These are phyloP conservation scores for Endotricha flammealis DNA, from an alignment of 2,888 invertebrate species.

Conservation along the genomic window DNA sequence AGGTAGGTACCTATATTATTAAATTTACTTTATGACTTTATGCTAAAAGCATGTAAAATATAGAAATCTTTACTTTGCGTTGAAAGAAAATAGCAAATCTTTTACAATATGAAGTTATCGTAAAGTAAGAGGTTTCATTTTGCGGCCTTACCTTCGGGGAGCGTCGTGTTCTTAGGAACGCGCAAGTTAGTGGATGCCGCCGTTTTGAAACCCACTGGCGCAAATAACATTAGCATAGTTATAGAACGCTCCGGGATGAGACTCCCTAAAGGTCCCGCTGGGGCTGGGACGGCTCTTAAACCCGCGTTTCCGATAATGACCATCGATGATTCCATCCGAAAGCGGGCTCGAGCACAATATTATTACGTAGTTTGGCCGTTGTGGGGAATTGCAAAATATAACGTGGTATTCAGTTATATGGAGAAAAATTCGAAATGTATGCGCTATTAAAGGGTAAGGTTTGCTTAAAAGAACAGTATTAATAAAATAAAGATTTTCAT, in stretches of 20 bases:
- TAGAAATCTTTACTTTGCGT: background rate
- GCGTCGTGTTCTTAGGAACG: conserved; percentile 45
- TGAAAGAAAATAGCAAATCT: conserved; percentile 9
- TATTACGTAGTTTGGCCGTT: conserved; percentile 69
- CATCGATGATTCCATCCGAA: conserved; percentile 74
- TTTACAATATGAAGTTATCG: conserved; percentile 10
- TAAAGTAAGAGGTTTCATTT: conserved; percentile 33
- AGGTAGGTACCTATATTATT: too few species aligned
- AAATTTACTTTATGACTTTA: too few species aligned
- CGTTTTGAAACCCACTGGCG: conserved; percentile 69
- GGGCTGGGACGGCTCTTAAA: conserved; percentile 71
- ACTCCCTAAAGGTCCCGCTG: conserved; percentile 70
- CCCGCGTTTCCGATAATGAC: conserved; percentile 76
- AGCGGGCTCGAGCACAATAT: conserved; percentile 67
- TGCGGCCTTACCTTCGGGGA: conserved; percentile 43
- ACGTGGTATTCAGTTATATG: conserved; percentile 62
- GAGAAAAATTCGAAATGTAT: conserved; percentile 23
- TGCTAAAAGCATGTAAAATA: too few species aligned
- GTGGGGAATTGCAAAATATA: conserved; percentile 67
- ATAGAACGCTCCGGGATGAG: conserved; percentile 74
- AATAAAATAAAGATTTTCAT: too few species aligned
- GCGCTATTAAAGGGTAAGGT: background rate
- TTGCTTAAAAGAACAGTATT: too few species aligned
- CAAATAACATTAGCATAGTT: conserved; percentile 78
- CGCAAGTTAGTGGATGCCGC: conserved; percentile 58